A percentile compares a stretch with the other conserved stretches of the same genome.
Conservation (phyloP, 2,797 vertebrate genomes). For the Danio jaintianensis region DNA sequence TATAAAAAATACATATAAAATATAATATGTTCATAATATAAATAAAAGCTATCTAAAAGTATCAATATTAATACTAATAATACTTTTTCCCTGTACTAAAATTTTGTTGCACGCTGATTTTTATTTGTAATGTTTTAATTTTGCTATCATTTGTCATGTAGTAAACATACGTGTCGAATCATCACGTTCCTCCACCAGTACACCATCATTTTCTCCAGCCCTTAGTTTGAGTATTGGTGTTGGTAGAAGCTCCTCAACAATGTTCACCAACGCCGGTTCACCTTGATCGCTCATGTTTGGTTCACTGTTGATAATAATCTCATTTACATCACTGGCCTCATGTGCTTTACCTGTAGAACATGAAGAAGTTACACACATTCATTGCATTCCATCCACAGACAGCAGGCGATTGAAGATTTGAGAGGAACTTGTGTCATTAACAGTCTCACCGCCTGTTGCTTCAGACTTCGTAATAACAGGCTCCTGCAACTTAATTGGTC, state of each 20-base stretch:
- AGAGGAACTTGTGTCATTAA: constrained; percentile 17
- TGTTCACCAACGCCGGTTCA: constrained; percentile 61
- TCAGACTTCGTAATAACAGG: constrained; percentile 44
- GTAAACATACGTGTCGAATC: constrained; percentile 63
- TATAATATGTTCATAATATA: too few species aligned
- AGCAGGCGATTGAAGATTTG: not conserved
- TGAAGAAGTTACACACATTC: not conserved
- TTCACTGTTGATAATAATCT: constrained; percentile 65
- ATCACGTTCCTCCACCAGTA: constrained; percentile 63
- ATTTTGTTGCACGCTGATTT: not conserved
- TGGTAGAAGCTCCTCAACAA: constrained; percentile 56
- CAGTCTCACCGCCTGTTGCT: constrained; percentile 30
- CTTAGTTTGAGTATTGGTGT: constrained; percentile 59
- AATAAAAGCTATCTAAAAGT: too few species aligned
- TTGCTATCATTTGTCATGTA: not conserved
- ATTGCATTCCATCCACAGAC: not conserved
- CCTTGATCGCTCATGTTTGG: constrained; percentile 49
- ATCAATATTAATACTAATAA: too few species aligned
- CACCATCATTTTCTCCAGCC: constrained; percentile 59
- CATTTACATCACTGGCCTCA: constrained; percentile 66
- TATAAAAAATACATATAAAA: too few species aligned
- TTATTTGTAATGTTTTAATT: not conserved
- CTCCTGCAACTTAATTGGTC: constrained; percentile 41
- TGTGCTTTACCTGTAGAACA: constrained; percentile 45
- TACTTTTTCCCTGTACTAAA: too few species aligned